Evolutionary conservation across 2,888 invertebrate genomes (phyloP).

Genomic region (Isoperla grammatica): DNA sequence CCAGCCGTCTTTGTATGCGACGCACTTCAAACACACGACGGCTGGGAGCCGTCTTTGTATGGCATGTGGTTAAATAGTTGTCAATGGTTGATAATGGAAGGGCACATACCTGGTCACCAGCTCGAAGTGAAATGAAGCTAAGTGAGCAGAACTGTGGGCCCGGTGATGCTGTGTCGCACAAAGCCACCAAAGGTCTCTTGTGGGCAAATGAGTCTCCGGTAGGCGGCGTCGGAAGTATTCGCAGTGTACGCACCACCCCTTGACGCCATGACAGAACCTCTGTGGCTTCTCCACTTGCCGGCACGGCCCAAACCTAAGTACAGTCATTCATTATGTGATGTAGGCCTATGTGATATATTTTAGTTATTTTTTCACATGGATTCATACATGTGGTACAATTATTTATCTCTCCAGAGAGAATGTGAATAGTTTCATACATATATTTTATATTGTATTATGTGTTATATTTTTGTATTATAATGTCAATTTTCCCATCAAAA

Average conservation of each 20-base stretch:
- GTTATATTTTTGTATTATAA: no score
- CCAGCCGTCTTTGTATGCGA: no score
- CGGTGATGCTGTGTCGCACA: constrained; percentile 80
- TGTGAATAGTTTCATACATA: no score
- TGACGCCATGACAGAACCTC: constrained; percentile 94
- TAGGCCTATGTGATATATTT: no score
- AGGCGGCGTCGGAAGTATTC: constrained; percentile 82
- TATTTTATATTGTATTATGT: no score
- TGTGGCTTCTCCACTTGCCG: constrained; percentile 86
- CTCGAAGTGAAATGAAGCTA: constrained; percentile 77
- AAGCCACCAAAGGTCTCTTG: constrained; percentile 82
- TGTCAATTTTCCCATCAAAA: no score
- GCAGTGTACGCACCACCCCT: constrained; percentile 75
- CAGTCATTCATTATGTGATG: constrained; percentile 40
- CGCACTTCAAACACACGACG: no score
- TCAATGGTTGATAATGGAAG: no score
- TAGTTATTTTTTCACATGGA: neutral
- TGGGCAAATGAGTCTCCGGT: constrained; percentile 63
- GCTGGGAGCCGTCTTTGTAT: no score
- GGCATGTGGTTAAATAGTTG: no score
- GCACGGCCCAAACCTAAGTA: constrained; percentile 83
- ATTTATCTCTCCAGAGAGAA: neutral
- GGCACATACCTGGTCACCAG: constrained; percentile 67
- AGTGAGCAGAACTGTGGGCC: constrained; percentile 73
- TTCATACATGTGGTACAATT: no score